Percentiles rank a stretch among this genome's conserved stretches.
phyloP scores from a whole-genome alignment of 2,888 invertebrate genomes.

The Athalia cordata region DNA sequence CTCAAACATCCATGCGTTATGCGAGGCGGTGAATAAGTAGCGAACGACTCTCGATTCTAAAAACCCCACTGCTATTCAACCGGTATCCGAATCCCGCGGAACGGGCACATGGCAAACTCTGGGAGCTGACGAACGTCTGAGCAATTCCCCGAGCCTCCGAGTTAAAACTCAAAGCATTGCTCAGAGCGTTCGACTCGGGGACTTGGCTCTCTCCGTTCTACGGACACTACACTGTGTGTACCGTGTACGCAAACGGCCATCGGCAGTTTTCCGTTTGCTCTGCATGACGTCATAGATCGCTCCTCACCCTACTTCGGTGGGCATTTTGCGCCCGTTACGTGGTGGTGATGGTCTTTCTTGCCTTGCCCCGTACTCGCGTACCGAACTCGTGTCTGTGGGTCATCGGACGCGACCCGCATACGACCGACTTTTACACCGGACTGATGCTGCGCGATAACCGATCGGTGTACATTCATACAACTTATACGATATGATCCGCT shows the following conservation, averaged over 20 bases:
- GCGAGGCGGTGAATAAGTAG: background rate
- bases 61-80: constrained; percentile 18
- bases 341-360: constrained; percentile 7
- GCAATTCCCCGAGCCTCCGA: no score
- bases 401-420: constrained; percentile 34
- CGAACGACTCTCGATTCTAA: constrained; percentile 21
- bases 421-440: constrained; percentile 37
- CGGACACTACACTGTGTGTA: no score
- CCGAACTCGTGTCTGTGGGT: background rate
- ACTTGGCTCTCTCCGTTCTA: constrained; percentile 2
- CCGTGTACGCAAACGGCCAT: no score
- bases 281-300: constrained; percentile 64
- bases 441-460: constrained; percentile 31
- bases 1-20: background rate
- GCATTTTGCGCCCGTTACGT: constrained; percentile 11
- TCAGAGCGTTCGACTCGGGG: constrained; percentile 18
- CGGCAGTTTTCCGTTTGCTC: no score
- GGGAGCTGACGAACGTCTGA: no score
- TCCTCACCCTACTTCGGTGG: constrained; percentile 45
- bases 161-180: background rate
- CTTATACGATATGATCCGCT: no score
- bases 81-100: background rate
- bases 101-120: no score
- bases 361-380: constrained; percentile 4
- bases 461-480: no score